Conservation (phyloP, 2,797 vertebrate species). For the Rhodeus uyekii region DNA sequence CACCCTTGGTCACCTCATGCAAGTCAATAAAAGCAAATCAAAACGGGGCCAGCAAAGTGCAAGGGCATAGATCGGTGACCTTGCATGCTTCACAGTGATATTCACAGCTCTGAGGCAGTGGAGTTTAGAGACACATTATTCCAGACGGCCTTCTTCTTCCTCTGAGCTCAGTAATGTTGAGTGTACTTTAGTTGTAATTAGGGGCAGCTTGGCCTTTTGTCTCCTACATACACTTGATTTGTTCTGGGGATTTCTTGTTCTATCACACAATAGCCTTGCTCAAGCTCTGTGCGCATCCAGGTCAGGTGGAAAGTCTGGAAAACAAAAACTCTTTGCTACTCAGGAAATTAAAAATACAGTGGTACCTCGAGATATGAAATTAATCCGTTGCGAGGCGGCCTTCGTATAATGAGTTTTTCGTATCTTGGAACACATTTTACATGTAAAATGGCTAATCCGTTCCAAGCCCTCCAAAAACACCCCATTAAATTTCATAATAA, state of each 20-base stretch:
- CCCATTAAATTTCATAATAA: too few species aligned
- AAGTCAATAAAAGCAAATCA: slow-evolving; percentile 37
- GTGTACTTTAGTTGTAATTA: slow-evolving; percentile 53
- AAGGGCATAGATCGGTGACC: slow-evolving; percentile 4
- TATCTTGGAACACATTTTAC: too few species aligned
- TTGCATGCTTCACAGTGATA: slow-evolving; percentile 21
- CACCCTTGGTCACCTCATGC: slow-evolving; percentile 31
- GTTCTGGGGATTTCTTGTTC: slow-evolving; percentile 40
- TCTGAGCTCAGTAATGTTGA: slow-evolving; percentile 30
- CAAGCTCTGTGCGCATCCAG: neutral
- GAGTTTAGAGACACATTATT: slow-evolving; percentile 39
- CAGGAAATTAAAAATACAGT: too few species aligned
- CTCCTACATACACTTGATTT: slow-evolving; percentile 38
- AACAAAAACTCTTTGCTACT: neutral
- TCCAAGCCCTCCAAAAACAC: too few species aligned
- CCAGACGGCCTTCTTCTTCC: slow-evolving; percentile 9
- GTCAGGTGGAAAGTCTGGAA: neutral
- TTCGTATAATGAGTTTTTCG: too few species aligned
- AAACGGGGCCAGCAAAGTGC: neutral
- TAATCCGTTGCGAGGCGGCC: too few species aligned
- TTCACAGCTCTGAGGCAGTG: slow-evolving; percentile 27
- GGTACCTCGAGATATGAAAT: too few species aligned
- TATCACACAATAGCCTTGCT: neutral
- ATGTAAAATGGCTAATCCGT: too few species aligned
- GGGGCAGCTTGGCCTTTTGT: slow-evolving; percentile 42